Evolutionary conservation across 2,888 invertebrate species (phyloP), one percentile per base, ranked within the genome.

Genomic region (Nemotelus pantherinus): DNA sequence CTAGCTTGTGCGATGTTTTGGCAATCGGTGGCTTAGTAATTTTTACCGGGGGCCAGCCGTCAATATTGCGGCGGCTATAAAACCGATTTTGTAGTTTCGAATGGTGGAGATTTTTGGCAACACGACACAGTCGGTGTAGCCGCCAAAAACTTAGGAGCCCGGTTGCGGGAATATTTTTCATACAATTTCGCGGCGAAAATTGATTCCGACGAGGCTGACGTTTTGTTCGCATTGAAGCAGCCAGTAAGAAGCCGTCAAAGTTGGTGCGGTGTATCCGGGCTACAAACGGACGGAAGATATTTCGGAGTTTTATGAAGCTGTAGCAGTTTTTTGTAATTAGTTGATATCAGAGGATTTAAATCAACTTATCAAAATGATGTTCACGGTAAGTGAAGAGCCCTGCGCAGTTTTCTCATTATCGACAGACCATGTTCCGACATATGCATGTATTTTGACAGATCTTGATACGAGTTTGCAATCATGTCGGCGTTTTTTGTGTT

Each of bases 331-430:
- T 25, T 25, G 25, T 25, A 25, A 25, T 25, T 25, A 25, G 25
- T 25, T 25, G 25, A 25, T 25, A 25, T 25, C 25, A 1, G 25
- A 25, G 25, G 25, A 25, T 25, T 6, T 68, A 39, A 25, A 25
- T 6, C 9, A 7, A 50, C n/a, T 10, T 74, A 60, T 78, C 82
- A 86, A 86, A 81, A 88, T 88, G 88, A 88, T 89, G 89, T 89
- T 89, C 85, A 88, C 89, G 84, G 89, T 89, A 86, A 87, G 85
- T 82, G 63, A 5, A 9, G 44, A 25, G 75, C 10, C 45, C 3
- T 58, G 50, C 74, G 64, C 55, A 44, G 64, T 44, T 47, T n/a
- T 9, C 10, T 10, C 10, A 45, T 10, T 10, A n/a, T 43, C 55
- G 57, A 44, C 50, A 2, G 47, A 45, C 10, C 3, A 5, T 9